Base-by-base conservation (phyloP, 2,797 vertebrate species). In the Eurystomus glaucurus region DNA sequence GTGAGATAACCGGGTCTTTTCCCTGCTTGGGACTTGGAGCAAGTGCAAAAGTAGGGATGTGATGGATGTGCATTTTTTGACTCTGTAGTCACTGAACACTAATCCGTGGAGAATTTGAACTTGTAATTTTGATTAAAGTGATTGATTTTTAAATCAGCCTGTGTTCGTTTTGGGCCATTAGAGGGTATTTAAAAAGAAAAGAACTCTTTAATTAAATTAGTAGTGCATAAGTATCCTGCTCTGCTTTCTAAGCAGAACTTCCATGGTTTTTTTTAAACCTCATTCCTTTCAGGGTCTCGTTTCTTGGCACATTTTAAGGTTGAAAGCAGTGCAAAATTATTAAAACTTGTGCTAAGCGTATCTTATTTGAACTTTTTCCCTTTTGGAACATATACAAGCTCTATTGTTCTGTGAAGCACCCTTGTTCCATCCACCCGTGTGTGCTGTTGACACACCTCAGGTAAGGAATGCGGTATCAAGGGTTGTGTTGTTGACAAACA, bases 121-220 rank as follows among this genome's bases (percentile, higher is more conserved):
- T 91, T 93, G 90, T 94, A 82, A 71, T 97, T 97, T 96, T 96
- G 97, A 97, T 97, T 90, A 77, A 94, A 96, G 88, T 90, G 95
- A 96, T 95, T 86, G 94, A 97, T 97, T 97, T 96, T 96, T 35
- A 92, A 96, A 95, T 91, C 93, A 93, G 86, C 41, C 74, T 43
- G 62, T 29, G 52, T 97, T 95, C 43, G 39, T 97, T 97, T 96
- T 93, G 91, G 96, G 92, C 93, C 93, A 92, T 97, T 97, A 93
- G 93, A 97, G 88, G 72, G 91, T 96, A 96, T 97, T 96, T 97
- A 91, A 96, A 96, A 89, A 75, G 90, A 96, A 95, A 96, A 95
- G 75, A 97, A 92, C 75, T 87, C 93, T 89, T 96, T 97, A 97
- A 97, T 97, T 96, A 94, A 95, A 96, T 97, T 80, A 97, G 92